Percentiles rank a stretch among this genome's conserved stretches.
Conservation (phyloP, 2,888 invertebrate genomes). For the Drosophila fungiperda region DNA sequence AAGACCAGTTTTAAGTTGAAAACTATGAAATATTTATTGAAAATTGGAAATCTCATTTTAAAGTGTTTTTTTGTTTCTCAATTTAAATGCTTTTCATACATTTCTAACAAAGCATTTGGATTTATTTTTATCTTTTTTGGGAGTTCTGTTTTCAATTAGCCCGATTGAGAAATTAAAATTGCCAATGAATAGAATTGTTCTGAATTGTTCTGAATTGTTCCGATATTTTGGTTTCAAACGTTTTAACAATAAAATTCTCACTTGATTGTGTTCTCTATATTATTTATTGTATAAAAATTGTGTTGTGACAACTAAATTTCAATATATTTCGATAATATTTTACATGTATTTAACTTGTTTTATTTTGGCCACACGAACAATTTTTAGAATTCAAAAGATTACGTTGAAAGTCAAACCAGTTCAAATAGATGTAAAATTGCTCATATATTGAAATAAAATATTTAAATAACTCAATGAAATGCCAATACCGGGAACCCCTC, state of each 20-base stretch:
- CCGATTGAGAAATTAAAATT: background rate
- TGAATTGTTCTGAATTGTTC: background rate
- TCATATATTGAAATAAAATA: slow-evolving; percentile 10
- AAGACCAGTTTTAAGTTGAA: slow-evolving; percentile 4
- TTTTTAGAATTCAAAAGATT: background rate
- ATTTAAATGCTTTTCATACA: background rate
- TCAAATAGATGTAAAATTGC: slow-evolving; percentile 10
- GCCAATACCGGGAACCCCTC: slow-evolving; percentile 15
- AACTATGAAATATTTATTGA: background rate
- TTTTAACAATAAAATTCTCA: background rate
- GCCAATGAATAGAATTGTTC: background rate
- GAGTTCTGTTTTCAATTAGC: slow-evolving; percentile 8
- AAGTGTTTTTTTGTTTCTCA: background rate
- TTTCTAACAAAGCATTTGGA: slow-evolving; percentile 8
- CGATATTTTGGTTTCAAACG: background rate
- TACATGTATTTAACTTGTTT: background rate
- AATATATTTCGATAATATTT: background rate
- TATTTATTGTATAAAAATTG: background rate
- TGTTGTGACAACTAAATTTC: background rate
- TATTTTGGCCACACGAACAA: background rate
- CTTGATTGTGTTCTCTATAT: background rate
- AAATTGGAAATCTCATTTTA: background rate
- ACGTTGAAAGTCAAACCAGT: background rate
- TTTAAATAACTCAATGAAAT: slow-evolving; percentile 19
- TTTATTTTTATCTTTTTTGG: slow-evolving; percentile 3